Evolutionary conservation across 2,888 invertebrate species (phyloP).

Genomic region (Chesias legatella): DNA sequence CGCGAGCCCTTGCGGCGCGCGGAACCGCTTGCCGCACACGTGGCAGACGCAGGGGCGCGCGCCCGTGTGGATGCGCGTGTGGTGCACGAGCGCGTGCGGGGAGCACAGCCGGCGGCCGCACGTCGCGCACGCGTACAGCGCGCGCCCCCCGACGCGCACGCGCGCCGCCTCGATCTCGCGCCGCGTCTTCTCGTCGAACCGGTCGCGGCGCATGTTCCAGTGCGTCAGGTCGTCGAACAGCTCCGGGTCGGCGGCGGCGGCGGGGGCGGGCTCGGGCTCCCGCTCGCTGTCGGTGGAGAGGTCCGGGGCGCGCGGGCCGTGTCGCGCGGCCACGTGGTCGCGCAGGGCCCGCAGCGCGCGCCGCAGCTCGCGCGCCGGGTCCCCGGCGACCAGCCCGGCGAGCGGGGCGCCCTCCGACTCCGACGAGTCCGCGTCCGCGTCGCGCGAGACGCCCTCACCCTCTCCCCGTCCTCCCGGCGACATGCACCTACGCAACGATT

Average conservation of each 20-base stretch:
- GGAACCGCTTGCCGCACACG: constrained; percentile 83
- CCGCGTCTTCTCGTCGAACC: constrained; percentile 57
- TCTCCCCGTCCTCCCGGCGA: constrained; percentile 1
- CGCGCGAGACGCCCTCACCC: constrained; percentile 2
- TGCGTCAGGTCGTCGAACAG: constrained; percentile 60
- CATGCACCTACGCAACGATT: constrained; percentile 11
- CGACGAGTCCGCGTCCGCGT: constrained; percentile 8
- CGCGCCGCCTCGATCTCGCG: constrained; percentile 48
- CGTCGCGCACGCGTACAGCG: constrained; percentile 77
- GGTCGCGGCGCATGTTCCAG: constrained; percentile 55
- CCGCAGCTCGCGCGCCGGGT: constrained; percentile 39
- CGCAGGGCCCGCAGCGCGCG: constrained; percentile 54
- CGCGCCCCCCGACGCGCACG: constrained; percentile 69
- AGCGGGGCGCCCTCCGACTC: constrained; percentile 9
- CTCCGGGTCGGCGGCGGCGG: constrained; percentile 32
- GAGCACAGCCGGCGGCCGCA: constrained; percentile 82
- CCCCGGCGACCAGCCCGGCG: constrained; percentile 2
- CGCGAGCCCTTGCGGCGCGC: constrained; percentile 82
- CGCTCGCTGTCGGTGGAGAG: constrained; percentile 53
- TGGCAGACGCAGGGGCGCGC: constrained; percentile 84
- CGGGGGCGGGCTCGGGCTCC: constrained; percentile 11
- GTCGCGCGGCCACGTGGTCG: constrained; percentile 43
- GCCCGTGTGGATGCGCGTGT: constrained; percentile 83
- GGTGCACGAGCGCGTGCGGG: constrained; percentile 82
- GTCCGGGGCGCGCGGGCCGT: constrained; percentile 38